phyloP scores from a whole-genome alignment of 1,140 invertebrate species.

The Protaetia brevitarsis region DNA sequence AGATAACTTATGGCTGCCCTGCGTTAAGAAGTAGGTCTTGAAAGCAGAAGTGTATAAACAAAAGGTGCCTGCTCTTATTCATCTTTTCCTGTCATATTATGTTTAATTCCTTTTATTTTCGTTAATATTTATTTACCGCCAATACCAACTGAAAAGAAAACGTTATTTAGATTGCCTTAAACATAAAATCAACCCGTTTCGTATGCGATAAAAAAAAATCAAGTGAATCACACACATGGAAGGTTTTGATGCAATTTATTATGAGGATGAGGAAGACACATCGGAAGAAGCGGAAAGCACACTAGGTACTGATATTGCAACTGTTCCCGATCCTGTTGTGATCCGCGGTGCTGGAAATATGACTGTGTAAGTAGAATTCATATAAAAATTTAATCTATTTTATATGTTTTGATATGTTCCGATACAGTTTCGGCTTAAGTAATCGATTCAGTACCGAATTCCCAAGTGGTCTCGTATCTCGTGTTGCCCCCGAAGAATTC shows the following conservation, averaged over 20 bases:
- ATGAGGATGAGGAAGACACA: conserved; percentile 76
- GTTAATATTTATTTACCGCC: background rate
- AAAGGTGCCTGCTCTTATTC: background rate
- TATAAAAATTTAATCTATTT: conserved; percentile 18
- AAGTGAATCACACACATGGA: conserved; percentile 61
- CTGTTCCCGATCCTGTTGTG: conserved; percentile 85
- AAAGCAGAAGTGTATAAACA: background rate
- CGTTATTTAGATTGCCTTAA: background rate
- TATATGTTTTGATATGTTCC: conserved; percentile 42
- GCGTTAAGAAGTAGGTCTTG: background rate
- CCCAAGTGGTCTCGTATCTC: conserved; percentile 81
- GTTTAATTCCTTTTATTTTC: background rate
- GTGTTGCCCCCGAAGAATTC: conserved; percentile 94
- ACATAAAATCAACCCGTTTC: background rate
- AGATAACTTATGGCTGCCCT: background rate
- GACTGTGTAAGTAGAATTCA: conserved; percentile 81
- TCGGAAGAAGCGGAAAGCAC: conserved; percentile 62
- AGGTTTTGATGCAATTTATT: conserved; percentile 93
- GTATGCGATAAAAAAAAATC: background rate
- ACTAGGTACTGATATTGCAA: conserved; percentile 66
- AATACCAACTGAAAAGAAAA: background rate
- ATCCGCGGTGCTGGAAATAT: conserved; percentile 92
- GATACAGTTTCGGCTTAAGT: conserved; percentile 85
- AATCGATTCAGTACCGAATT: conserved; percentile 93
- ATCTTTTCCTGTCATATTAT: background rate